These are phyloP conservation scores for Drosophila aff. DNA, from an alignment of 1,140 invertebrate species.

Conservation along the genomic window DNA sequence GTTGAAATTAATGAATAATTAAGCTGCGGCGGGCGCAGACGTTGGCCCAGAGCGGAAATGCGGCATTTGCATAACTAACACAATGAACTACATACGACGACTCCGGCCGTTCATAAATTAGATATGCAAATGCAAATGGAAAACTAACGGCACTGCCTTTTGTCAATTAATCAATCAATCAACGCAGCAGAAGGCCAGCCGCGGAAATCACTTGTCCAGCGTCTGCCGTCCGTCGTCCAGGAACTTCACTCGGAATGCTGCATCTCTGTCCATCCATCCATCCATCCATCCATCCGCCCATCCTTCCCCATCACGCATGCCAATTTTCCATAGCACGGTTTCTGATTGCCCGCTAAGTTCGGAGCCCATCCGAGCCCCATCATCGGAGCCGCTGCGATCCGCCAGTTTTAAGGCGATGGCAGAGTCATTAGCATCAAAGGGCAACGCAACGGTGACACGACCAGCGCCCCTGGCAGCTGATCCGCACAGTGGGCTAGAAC, in stretches of 20 bases:
- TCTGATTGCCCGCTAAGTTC: slow-evolving; percentile 69
- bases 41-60: slow-evolving; percentile 58
- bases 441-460: slow-evolving; percentile 47
- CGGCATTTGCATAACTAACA: slow-evolving; percentile 79
- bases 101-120: slow-evolving; percentile 53
- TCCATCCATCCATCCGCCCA: slow-evolving; percentile 5
- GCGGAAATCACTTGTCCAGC: slow-evolving; percentile 72
- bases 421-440: slow-evolving; percentile 67
- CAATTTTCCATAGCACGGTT: slow-evolving; percentile 60
- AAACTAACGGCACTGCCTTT: slow-evolving; percentile 76
- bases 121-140: slow-evolving; percentile 75
- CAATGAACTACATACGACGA: slow-evolving; percentile 68
- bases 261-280: slow-evolving; percentile 9
- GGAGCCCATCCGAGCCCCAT: slow-evolving; percentile 41
- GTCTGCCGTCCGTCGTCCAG: slow-evolving; percentile 10
- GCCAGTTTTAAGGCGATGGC: slow-evolving; percentile 46
- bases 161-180: slow-evolving; percentile 84
- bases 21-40: slow-evolving; percentile 59
- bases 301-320: slow-evolving; percentile 55
- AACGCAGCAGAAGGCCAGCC: slow-evolving; percentile 47
- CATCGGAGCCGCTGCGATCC: slow-evolving; percentile 30
- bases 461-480: slow-evolving; percentile 20
- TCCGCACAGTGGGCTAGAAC: slow-evolving; percentile 22
- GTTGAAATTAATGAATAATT: slow-evolving; percentile 83
- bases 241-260: slow-evolving; percentile 14